Evolutionary conservation across 2,888 invertebrate species (phyloP).

Genomic region (Drosophila ezoana): DNA sequence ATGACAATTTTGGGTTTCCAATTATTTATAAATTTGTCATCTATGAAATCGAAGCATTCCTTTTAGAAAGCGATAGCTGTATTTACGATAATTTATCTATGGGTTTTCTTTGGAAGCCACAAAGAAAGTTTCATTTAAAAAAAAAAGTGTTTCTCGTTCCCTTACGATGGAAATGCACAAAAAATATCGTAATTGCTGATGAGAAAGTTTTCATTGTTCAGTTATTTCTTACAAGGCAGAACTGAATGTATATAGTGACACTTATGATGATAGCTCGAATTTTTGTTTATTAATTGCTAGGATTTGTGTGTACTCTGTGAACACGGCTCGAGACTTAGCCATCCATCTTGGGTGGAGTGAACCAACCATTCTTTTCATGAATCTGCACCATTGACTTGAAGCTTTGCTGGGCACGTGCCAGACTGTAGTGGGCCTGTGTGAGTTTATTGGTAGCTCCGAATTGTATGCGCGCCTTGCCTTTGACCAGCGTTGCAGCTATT

Average conservation of each 20-base stretch:
- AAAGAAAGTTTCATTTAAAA: too few relatives aligned
- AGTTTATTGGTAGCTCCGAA: constrained; percentile 94
- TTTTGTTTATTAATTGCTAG: background rate
- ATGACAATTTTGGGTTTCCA: too few relatives aligned
- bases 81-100: too few relatives aligned
- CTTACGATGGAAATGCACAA: too few relatives aligned
- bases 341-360: constrained; percentile 95
- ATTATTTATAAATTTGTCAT: too few relatives aligned
- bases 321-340: constrained; percentile 87
- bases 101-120: too few relatives aligned
- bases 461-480: constrained; percentile 99
- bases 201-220: too few relatives aligned
- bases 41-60: too few relatives aligned
- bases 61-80: too few relatives aligned
- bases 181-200: too few relatives aligned
- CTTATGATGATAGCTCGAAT: background rate
- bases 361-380: constrained; percentile 99
- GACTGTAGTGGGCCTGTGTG: constrained; percentile 96
- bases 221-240: background rate
- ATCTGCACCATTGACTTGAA: constrained; percentile 99
- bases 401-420: constrained; percentile 99
- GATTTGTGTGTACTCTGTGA: background rate
- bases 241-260: background rate
- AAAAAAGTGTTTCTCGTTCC: too few relatives aligned
- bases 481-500: constrained; percentile 99